These are phyloP conservation scores for Acleris literana DNA, from an alignment of 2,888 invertebrate species.

Conservation along the genomic window DNA sequence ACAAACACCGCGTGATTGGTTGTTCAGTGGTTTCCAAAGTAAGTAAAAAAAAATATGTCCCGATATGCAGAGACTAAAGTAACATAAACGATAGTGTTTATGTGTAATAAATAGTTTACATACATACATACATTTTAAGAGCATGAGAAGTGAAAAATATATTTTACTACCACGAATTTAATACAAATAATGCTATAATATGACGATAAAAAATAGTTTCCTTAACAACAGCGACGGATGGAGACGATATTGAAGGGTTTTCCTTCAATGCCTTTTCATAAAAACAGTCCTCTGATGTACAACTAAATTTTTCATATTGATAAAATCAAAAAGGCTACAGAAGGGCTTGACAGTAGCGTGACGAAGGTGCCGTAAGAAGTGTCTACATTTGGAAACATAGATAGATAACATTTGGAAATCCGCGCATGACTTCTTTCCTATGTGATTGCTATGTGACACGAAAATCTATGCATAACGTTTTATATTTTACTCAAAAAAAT, in stretches of 20 bases:
- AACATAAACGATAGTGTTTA: no score
- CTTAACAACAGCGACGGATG: background rate
- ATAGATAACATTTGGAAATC: conserved; percentile 19
- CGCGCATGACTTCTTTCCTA: conserved; percentile 7
- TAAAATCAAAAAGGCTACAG: conserved; percentile 52
- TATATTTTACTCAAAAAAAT: background rate
- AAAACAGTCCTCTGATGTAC: conserved; percentile 28
- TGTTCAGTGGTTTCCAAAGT: no score
- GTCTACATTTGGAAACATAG: no score
- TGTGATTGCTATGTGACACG: conserved; percentile 1
- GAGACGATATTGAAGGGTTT: conserved; percentile 28
- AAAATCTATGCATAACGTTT: background rate
- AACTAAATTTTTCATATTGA: conserved; percentile 43
- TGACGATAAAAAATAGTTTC: conserved; percentile 1
- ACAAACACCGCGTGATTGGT: no score
- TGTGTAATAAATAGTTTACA: no score
- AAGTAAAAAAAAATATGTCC: no score
- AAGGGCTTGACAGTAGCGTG: conserved; percentile 50
- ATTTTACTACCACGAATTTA: no score
- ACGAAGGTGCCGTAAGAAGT: conserved; percentile 44
- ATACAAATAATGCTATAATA: no score
- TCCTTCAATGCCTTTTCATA: conserved; percentile 31
- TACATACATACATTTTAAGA: no score
- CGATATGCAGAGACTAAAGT: no score
- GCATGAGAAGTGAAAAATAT: no score